Conservation (phyloP, 1,140 invertebrate species). For the Tetramorium simillimum region DNA sequence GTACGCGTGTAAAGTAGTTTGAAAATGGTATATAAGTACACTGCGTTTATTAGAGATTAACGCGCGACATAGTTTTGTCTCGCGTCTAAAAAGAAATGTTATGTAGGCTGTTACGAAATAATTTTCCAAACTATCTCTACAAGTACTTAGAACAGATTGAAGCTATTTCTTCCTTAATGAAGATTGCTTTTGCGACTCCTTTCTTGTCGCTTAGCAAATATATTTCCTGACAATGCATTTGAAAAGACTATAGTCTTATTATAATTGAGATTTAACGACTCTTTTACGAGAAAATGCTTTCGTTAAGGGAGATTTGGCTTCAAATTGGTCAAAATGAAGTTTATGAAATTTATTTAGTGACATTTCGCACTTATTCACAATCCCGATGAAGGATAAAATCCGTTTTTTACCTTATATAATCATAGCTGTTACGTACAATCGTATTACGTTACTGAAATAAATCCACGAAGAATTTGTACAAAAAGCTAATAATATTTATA, state of each 20-base stretch:
- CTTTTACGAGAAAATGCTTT: not conserved
- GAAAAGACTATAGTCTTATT: not conserved
- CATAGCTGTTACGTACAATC: not conserved
- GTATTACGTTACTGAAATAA: conserved; percentile 9
- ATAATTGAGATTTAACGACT: no score
- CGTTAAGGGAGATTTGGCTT: not conserved
- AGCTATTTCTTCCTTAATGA: not conserved
- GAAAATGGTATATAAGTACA: not conserved
- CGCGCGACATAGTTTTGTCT: not conserved
- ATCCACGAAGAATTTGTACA: conserved; percentile 29
- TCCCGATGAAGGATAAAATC: not conserved
- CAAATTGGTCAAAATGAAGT: not conserved
- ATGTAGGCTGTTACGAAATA: not conserved
- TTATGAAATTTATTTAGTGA: conserved; percentile 12
- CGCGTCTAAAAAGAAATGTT: not conserved
- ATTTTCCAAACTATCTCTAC: conserved; percentile 2
- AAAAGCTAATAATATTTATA: conserved; percentile 44
- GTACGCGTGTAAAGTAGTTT: conserved; percentile 25
- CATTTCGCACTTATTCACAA: not conserved
- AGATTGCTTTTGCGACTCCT: not conserved
- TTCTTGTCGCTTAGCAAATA: not conserved
- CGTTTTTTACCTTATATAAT: conserved; percentile 8
- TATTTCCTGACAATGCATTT: not conserved
- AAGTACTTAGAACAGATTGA: not conserved
- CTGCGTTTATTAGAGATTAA: not conserved